Evolutionary conservation across 2,113 vertebrate genomes (phyloP).

Genomic region (Sturnira hondurensis): DNA sequence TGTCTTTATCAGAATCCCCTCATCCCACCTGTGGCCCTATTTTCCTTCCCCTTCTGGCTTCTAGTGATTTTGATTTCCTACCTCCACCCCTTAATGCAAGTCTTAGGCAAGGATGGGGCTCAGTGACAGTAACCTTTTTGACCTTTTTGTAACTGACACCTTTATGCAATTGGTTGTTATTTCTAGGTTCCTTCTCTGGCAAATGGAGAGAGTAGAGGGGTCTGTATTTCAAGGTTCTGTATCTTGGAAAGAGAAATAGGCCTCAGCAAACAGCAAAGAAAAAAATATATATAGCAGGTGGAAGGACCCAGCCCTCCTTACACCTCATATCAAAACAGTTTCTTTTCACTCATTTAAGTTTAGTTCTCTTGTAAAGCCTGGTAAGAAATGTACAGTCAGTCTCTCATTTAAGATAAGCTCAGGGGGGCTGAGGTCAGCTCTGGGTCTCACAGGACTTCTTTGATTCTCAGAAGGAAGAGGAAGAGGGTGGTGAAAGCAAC

Average conservation of each 20-base stretch:
- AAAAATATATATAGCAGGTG: not conserved
- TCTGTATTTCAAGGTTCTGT: not conserved
- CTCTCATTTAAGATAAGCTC: not conserved
- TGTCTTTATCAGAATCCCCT: not conserved
- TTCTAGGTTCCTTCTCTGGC: not conserved
- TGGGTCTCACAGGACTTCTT: not conserved
- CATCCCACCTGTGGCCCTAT: not conserved
- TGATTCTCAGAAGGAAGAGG: constrained; percentile 47
- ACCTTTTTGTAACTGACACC: not conserved
- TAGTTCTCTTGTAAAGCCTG: not conserved
- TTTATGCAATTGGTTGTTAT: not conserved
- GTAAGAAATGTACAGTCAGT: not conserved
- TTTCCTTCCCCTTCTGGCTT: not conserved
- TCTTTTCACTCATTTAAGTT: not conserved
- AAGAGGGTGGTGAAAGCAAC: constrained; percentile 36
- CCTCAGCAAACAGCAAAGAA: not conserved
- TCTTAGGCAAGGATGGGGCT: not conserved
- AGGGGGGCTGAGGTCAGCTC: not conserved
- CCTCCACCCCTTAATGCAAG: not conserved
- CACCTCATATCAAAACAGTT: not conserved
- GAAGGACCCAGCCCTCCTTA: not conserved
- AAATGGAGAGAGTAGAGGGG: not conserved
- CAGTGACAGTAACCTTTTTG: not conserved
- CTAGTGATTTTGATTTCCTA: not conserved
- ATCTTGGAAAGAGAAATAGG: not conserved